Evolutionary conservation across 2,113 vertebrate genomes (phyloP).

Genomic region (Ptilorrhoa leucosticta): DNA sequence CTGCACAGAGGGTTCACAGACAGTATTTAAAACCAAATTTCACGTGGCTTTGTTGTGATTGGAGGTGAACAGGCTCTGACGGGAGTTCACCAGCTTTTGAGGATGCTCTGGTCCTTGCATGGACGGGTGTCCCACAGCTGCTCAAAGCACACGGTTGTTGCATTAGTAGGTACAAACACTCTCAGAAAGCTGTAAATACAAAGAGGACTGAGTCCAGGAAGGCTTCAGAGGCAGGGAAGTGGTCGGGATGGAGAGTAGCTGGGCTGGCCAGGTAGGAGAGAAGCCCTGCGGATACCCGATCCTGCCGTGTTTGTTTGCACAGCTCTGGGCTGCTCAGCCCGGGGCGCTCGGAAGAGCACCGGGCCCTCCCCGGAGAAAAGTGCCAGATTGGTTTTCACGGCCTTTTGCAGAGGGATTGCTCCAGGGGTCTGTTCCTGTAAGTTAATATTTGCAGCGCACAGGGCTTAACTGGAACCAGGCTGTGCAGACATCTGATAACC

Average conservation of each 20-base stretch:
- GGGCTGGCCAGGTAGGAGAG: not conserved
- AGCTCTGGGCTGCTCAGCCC: constrained; percentile 57
- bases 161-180: not conserved
- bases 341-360: constrained; percentile 69
- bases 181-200: not conserved
- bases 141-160: not conserved
- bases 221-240: not conserved
- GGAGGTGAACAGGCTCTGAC: not conserved
- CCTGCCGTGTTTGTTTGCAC: constrained; percentile 43
- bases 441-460: constrained; percentile 62
- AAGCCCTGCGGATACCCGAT: not conserved
- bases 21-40: not conserved
- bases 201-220: not conserved
- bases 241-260: not conserved
- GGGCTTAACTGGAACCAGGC: constrained; percentile 52
- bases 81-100: not conserved
- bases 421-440: constrained; percentile 82
- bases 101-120: not conserved
- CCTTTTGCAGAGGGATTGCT: constrained; percentile 78
- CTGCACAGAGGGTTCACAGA: not conserved
- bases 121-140: not conserved
- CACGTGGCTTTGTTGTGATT: rapidly evolving
- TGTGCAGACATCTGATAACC: constrained; percentile 29
- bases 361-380: constrained; percentile 73
- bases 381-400: constrained; percentile 77